Evolutionary conservation across 2,113 vertebrate species (phyloP).

Genomic region (Balaeniceps rex): DNA sequence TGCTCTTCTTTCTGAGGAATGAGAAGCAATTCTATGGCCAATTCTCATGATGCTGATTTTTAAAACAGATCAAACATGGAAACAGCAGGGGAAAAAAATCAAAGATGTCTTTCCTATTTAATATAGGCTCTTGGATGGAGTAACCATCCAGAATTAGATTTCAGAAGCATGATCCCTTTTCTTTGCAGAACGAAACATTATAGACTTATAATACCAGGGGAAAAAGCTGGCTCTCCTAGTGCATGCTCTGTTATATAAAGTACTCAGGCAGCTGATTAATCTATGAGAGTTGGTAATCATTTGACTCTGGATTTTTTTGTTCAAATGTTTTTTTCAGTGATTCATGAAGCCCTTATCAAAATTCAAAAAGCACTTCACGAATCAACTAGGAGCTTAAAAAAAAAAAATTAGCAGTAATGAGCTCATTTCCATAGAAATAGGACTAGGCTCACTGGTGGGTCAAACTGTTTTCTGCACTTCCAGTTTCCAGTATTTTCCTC

Average conservation of each 20-base stretch:
- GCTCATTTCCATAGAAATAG: constrained; percentile 70
- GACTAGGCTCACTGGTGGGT: constrained; percentile 25
- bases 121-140: not conserved
- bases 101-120: constrained; percentile 7
- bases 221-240: not conserved
- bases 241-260: constrained; percentile 27
- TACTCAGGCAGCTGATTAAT: constrained; percentile 29
- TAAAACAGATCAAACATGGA: constrained; percentile 13
- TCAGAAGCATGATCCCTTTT: constrained; percentile 3
- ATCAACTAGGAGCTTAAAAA: constrained; percentile 56
- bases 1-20: not conserved
- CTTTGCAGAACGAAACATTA: not conserved
- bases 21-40: not conserved
- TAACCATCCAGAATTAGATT: not conserved
- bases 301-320: constrained; percentile 51
- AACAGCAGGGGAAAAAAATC: not conserved
- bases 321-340: constrained; percentile 46
- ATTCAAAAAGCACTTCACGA: constrained; percentile 61
- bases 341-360: constrained; percentile 57
- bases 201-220: not conserved
- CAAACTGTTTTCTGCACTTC: constrained; percentile 44
- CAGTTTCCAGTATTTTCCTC: not conserved
- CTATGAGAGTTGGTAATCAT: constrained; percentile 4
- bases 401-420: constrained; percentile 55
- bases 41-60: constrained; percentile 2